phyloP scores from a whole-genome alignment of 2,888 invertebrate genomes.

The Hyles lineata region DNA sequence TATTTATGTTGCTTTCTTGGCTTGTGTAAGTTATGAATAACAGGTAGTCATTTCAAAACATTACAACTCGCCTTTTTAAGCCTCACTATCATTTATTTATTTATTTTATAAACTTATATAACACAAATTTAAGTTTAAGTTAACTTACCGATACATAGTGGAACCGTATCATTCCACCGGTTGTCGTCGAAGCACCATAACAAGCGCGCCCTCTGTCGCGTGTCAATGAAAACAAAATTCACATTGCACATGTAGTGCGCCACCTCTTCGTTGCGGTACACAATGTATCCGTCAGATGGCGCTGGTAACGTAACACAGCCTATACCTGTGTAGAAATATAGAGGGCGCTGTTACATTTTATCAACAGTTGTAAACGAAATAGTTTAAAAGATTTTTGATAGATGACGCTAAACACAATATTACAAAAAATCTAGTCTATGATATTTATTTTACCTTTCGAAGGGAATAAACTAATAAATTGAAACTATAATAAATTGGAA shows the following conservation, averaged over 20 bases:
- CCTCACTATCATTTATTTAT: no score
- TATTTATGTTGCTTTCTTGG: constrained; percentile 38
- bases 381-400: constrained; percentile 23
- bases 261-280: constrained; percentile 86
- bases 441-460: no score
- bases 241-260: constrained; percentile 89
- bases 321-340: constrained; percentile 77
- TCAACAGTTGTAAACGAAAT: neutral
- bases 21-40: constrained; percentile 36
- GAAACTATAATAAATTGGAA: no score
- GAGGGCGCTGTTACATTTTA: constrained; percentile 45
- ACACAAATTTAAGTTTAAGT: neutral
- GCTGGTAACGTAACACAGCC: constrained; percentile 87
- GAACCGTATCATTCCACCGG: constrained; percentile 87
- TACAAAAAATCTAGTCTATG: constrained; percentile 24
- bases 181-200: constrained; percentile 87
- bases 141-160: constrained; percentile 87
- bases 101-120: neutral
- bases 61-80: neutral
- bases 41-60: neutral
- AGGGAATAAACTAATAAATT: no score
- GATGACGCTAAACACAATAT: constrained; percentile 41
- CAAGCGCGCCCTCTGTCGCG: constrained; percentile 84
- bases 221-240: constrained; percentile 88
- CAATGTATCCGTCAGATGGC: constrained; percentile 88